phyloP scores from a whole-genome alignment of 1,140 invertebrate genomes.

The Vollenhovia emeryi region DNA sequence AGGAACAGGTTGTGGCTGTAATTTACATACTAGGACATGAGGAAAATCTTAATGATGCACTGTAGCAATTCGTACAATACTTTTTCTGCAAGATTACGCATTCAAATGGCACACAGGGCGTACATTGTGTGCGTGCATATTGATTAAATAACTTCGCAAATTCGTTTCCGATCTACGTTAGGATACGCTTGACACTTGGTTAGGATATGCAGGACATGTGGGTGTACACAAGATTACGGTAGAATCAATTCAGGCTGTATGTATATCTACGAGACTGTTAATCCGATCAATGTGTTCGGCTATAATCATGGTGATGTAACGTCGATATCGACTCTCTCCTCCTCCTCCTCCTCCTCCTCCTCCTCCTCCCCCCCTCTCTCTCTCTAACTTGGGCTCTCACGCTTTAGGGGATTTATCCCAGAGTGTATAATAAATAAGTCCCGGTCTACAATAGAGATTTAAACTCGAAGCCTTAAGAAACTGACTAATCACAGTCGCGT shows the following conservation, averaged over 20 bases:
- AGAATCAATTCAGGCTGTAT: background rate
- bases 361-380: background rate
- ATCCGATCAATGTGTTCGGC: constrained; percentile 16
- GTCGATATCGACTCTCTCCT: background rate
- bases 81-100: background rate
- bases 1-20: background rate
- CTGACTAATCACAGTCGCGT: too few species aligned
- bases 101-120: background rate
- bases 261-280: background rate
- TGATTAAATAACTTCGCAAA: background rate
- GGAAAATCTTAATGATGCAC: background rate
- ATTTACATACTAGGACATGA: background rate
- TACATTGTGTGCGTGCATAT: background rate
- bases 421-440: too few species aligned
- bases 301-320: background rate
- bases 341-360: background rate
- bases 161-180: background rate
- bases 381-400: too few species aligned
- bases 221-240: background rate
- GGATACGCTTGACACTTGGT: background rate
- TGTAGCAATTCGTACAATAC: background rate
- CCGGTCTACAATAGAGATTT: too few species aligned
- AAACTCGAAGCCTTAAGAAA: too few species aligned
- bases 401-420: too few species aligned
- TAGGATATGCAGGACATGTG: background rate